Base-by-base conservation (phyloP, 2,113 vertebrate species). In the Protobothrops mucrosquamatus region DNA sequence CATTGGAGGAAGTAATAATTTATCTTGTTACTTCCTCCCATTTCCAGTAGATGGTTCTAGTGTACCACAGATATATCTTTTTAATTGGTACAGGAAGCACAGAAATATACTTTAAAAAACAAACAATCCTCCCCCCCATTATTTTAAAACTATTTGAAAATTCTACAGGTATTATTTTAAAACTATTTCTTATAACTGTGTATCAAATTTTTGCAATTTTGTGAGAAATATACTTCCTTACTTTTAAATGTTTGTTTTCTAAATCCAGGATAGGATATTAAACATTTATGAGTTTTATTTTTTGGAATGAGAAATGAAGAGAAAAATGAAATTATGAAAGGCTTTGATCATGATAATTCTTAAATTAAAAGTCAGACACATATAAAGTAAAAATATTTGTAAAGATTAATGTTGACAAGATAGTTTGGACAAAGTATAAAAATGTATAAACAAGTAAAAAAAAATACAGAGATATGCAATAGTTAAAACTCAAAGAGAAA, bases 11-110 rank as follows among this genome's bases (percentile, higher is more conserved):
- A 34, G n/a, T 69, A 69, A 69, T 14, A 69, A 81, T 39, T 81
- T 56, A 86, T 20, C 48, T 88, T 88, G 91, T 69, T 92, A 61
- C 48, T 92, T 92, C 86, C 86, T 54, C 48, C 59, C 69, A 20
- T 88, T 61, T 88, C 86, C 91, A 92, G 91, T 43, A 92, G 91
- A 92, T 92, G 91, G 91, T 92, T 88, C 57, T 74, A 88, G 86
- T 92, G 86, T 88, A 88, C 86, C 74, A 57, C 6, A 43, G 52
- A 85, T 56, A 54, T 55, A 15, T 54, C 23, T 61, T 43, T 88
- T 74, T 92, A 92, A 92, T 69, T 48, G 81, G 34, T 85, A 22
- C 18, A 48, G 46, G 51, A 29, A 34, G 26, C 59, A 90, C 18
- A 92, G 10, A 74, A 39, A 87, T 48, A 92, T 20, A 48, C 26